These are phyloP conservation scores for Antennarius striatus DNA, from an alignment of 2,113 vertebrate species.

Conservation along the genomic window DNA sequence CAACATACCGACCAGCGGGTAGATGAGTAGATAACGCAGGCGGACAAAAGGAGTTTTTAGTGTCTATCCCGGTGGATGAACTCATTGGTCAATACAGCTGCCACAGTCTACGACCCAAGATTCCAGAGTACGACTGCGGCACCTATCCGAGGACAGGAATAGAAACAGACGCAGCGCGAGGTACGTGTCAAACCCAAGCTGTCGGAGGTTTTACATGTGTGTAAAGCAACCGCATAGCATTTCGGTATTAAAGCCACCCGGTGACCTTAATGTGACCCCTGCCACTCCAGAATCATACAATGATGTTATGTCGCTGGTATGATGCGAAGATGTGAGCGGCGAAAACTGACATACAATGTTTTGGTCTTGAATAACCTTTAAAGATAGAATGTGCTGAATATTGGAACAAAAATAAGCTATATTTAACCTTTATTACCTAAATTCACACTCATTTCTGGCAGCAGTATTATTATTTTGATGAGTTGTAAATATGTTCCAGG, in stretches of 20 bases:
- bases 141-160: constrained; percentile 64
- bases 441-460: no score
- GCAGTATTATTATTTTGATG: no score
- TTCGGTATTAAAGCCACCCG: not conserved
- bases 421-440: no score
- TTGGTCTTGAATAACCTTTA: no score
- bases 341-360: no score
- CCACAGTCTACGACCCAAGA: constrained; percentile 73
- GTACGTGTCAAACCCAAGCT: constrained; percentile 19
- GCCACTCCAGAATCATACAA: not conserved
- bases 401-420: no score
- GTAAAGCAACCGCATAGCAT: constrained; percentile 6
- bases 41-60: constrained; percentile 30
- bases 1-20: not conserved
- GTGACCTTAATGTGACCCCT: constrained; percentile 9
- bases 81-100: constrained; percentile 79
- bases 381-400: no score
- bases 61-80: constrained; percentile 65
- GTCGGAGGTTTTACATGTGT: constrained; percentile 32
- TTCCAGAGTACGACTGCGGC: constrained; percentile 50
- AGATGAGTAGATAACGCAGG: not conserved
- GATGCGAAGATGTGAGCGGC: no score
- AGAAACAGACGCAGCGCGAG: constrained; percentile 40
- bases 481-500: no score
- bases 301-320: no score